phyloP scores from a whole-genome alignment of 2,797 vertebrate genomes.

The Spizella passerina region DNA sequence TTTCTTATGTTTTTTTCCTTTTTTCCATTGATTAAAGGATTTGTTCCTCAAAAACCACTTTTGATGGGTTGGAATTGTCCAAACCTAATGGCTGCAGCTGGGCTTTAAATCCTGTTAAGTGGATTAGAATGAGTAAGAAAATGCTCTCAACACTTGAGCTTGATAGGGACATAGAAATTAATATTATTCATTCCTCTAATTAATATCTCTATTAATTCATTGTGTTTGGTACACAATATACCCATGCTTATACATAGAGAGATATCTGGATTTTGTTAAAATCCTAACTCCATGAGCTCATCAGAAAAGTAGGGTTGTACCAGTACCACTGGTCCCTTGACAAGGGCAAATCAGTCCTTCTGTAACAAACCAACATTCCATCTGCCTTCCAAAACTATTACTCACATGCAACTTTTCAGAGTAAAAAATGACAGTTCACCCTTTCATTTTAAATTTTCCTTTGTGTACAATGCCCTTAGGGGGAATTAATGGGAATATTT shows the following conservation, averaged over 20 bases:
- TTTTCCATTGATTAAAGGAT: neutral
- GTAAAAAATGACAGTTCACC: neutral
- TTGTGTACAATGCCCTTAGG: neutral
- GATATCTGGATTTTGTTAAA: neutral
- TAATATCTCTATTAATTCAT: neutral
- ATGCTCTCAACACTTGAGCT: neutral
- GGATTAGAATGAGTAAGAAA: neutral
- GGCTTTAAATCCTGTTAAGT: neutral
- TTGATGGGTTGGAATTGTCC: neutral
- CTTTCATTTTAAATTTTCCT: constrained; percentile 11
- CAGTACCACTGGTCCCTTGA: neutral
- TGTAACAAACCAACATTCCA: neutral
- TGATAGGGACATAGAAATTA: neutral
- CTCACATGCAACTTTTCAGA: neutral
- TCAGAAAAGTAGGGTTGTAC: neutral
- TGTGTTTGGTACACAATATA: neutral
- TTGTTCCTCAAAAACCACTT: neutral
- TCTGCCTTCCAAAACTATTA: neutral
- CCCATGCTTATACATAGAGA: neutral
- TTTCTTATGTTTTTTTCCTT: neutral
- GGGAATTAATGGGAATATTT: neutral
- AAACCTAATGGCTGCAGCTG: neutral
- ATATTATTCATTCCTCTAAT: neutral
- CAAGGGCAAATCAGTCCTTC: neutral
- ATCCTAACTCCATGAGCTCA: neutral